Percentiles rank a stretch among this genome's conserved stretches.
These are phyloP conservation scores for Pangasius mekongensis DNA, from an alignment of 2,797 vertebrate genomes.

Conservation along the genomic window DNA sequence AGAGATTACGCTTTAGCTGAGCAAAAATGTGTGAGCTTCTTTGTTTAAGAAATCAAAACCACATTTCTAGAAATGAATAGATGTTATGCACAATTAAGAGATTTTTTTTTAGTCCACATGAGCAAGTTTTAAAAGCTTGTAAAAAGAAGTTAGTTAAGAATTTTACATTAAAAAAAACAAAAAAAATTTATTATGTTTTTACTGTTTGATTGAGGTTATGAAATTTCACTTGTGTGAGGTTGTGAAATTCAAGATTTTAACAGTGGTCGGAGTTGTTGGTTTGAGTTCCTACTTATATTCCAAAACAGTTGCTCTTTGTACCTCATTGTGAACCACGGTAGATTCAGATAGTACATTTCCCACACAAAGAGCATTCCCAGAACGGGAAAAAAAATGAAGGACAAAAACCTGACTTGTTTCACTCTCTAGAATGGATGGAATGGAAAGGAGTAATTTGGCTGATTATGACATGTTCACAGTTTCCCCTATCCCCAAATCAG, in stretches of 20 bases:
- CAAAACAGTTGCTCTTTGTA: conserved; percentile 40
- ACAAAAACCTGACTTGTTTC: not conserved
- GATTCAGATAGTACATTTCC: not conserved
- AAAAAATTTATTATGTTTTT: too few species aligned
- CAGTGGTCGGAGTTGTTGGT: not conserved
- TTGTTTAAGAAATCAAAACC: not conserved
- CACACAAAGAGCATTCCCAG: not conserved
- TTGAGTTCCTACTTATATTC: not conserved
- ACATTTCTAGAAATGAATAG: not conserved
- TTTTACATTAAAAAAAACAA: too few species aligned
- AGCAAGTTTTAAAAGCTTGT: not conserved
- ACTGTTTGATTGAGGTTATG: not conserved
- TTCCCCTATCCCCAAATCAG: not conserved
- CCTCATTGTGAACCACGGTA: not conserved
- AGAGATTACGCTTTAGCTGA: not conserved
- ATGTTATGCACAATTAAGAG: not conserved
- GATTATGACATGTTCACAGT: not conserved
- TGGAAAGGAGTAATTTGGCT: not conserved
- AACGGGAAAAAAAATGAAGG: not conserved
- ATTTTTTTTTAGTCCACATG: not conserved
- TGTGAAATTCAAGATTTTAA: conserved; percentile 29
- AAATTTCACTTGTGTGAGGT: not conserved
- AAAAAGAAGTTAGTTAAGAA: not conserved
- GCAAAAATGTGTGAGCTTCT: not conserved
- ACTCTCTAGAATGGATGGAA: not conserved